Conservation (phyloP, 2,888 invertebrate genomes). For the Uropetala carovei region DNA sequence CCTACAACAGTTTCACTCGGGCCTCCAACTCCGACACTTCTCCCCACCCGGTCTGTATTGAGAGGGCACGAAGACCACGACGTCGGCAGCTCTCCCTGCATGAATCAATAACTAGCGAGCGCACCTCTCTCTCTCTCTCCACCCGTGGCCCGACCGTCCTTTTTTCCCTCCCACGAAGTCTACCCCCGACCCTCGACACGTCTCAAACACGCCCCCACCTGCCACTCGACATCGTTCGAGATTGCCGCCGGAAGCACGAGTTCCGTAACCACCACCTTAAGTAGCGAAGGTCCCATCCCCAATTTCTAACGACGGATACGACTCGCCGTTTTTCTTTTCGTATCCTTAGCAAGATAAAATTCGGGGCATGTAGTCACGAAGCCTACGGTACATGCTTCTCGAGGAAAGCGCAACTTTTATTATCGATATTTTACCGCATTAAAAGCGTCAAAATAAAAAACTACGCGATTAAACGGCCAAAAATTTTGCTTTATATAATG, state of each 20-base stretch:
- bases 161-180: conserved; percentile 17
- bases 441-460: too few relatives aligned
- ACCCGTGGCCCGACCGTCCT: conserved; percentile 34
- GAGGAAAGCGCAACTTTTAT: too few relatives aligned
- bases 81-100: conserved; percentile 64
- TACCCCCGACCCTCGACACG: background rate
- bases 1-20: conserved; percentile 25
- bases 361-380: too few relatives aligned
- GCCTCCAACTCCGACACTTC: conserved; percentile 43
- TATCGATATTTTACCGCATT: too few relatives aligned
- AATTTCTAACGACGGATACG: conserved; percentile 18
- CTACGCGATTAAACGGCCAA: too few relatives aligned
- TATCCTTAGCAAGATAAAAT: background rate
- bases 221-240: conserved; percentile 2
- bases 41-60: conserved; percentile 49
- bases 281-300: background rate
- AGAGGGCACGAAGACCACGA: conserved; percentile 24
- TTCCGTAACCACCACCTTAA: background rate
- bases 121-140: conserved; percentile 36
- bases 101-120: conserved; percentile 66
- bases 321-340: background rate
- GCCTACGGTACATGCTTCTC: too few relatives aligned
- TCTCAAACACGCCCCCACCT: conserved; percentile 35
- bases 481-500: background rate
- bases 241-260: conserved; percentile 38